Conservation (phyloP, 2,797 vertebrate species). For the Pantherophis vulpinus region DNA sequence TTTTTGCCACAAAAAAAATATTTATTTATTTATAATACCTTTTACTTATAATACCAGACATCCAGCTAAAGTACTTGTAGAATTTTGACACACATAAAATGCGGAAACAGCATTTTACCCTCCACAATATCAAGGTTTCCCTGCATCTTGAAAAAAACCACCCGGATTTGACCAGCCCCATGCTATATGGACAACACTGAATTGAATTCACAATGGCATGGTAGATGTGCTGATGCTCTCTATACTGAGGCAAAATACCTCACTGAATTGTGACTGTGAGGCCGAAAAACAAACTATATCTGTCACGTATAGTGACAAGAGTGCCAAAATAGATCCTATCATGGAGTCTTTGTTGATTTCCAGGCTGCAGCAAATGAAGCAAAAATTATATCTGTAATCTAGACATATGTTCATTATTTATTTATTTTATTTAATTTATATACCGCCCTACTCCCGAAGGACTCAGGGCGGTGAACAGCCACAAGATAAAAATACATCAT, state of each 20-base stretch:
- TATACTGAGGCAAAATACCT: neutral
- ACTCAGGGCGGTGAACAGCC: too few species aligned
- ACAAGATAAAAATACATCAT: too few species aligned
- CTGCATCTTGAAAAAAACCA: neutral
- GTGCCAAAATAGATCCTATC: neutral
- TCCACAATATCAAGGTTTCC: neutral
- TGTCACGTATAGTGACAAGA: neutral
- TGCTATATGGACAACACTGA: neutral
- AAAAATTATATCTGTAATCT: neutral
- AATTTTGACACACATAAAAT: neutral
- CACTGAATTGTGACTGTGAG: neutral
- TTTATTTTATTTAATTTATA: too few species aligned
- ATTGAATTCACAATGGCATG: neutral
- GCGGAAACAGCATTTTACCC: neutral
- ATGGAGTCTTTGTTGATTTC: neutral
- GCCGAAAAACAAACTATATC: neutral
- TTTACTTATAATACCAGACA: neutral
- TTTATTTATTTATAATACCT: neutral
- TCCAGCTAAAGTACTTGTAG: neutral
- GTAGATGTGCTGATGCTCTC: neutral
- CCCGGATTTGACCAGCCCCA: neutral
- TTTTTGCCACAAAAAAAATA: neutral
- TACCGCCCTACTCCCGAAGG: too few species aligned
- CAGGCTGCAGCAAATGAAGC: neutral
- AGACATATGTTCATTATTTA: neutral